A percentile compares a stretch with the other conserved stretches of the same genome.
Conservation (phyloP, 2,888 invertebrate species). For the Meganola albula region DNA sequence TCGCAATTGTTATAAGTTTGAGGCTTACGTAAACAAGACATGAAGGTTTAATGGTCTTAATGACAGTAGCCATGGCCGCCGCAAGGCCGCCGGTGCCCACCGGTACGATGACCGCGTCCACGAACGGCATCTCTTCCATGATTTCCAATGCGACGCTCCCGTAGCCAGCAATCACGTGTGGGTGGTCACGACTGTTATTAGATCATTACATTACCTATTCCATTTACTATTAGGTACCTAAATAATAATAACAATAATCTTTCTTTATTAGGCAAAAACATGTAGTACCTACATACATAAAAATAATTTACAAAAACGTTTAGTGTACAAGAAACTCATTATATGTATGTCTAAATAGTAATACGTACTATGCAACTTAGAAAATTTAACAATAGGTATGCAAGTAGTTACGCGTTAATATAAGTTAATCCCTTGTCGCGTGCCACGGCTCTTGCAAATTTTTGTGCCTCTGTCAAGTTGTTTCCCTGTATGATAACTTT, state of each 20-base stretch:
- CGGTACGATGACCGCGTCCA: constrained; percentile 93
- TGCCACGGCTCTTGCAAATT: constrained; percentile 77
- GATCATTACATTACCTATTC: too few relatives aligned
- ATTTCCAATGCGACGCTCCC: constrained; percentile 95
- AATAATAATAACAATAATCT: too few relatives aligned
- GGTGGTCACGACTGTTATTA: constrained; percentile 90
- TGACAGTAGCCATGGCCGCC: constrained; percentile 89
- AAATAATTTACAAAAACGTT: too few relatives aligned
- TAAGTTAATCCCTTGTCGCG: constrained; percentile 79
- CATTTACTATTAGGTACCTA: too few relatives aligned
- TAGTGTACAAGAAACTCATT: too few relatives aligned
- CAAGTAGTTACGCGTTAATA: constrained; percentile 78
- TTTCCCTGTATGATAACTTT: constrained; percentile 80
- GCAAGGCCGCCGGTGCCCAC: constrained; percentile 94
- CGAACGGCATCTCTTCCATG: constrained; percentile 87
- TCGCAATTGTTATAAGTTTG: background rate
- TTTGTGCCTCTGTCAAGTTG: constrained; percentile 79
- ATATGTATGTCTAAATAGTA: too few relatives aligned
- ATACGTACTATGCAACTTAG: too few relatives aligned
- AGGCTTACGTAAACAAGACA: constrained; percentile 89
- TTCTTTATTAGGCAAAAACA: too few relatives aligned
- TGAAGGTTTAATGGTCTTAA: constrained; percentile 88
- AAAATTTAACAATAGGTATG: too few relatives aligned
- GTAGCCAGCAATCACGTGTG: constrained; percentile 93
- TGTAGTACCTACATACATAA: too few relatives aligned